Conservation (phyloP, 2,888 invertebrate species). For the Drosophila fulvimacula region DNA sequence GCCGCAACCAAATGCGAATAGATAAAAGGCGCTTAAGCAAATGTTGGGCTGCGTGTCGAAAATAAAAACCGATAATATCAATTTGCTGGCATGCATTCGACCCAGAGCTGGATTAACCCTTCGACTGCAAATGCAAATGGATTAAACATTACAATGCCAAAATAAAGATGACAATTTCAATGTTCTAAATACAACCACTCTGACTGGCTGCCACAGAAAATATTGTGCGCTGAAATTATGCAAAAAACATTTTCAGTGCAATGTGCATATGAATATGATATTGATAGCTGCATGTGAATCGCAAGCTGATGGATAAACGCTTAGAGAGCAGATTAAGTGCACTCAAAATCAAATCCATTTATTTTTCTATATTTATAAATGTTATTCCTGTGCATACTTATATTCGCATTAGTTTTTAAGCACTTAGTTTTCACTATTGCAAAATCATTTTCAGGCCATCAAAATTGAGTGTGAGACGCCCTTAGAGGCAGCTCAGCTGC, state of each 20-base stretch:
- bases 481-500: background rate
- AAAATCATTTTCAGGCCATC: background rate
- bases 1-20: slow-evolving; percentile 13
- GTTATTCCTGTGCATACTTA: background rate
- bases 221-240: slow-evolving; percentile 6
- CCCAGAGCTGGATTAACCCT: slow-evolving; percentile 9
- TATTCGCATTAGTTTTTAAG: background rate
- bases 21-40: slow-evolving; percentile 49
- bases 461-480: background rate
- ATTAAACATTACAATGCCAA: background rate
- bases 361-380: background rate
- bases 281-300: background rate
- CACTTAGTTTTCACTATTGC: background rate
- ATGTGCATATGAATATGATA: background rate
- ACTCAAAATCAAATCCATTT: background rate
- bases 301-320: background rate
- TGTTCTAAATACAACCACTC: background rate
- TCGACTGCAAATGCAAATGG: slow-evolving; percentile 2
- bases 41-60: slow-evolving; percentile 22
- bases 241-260: too few relatives aligned
- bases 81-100: slow-evolving; percentile 28
- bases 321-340: background rate
- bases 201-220: background rate
- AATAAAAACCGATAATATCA: slow-evolving; percentile 40
- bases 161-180: slow-evolving; percentile 8